These are phyloP conservation scores for Boulengeromyrus knoepffleri DNA, from an alignment of 2,113 vertebrate genomes.

Conservation along the genomic window DNA sequence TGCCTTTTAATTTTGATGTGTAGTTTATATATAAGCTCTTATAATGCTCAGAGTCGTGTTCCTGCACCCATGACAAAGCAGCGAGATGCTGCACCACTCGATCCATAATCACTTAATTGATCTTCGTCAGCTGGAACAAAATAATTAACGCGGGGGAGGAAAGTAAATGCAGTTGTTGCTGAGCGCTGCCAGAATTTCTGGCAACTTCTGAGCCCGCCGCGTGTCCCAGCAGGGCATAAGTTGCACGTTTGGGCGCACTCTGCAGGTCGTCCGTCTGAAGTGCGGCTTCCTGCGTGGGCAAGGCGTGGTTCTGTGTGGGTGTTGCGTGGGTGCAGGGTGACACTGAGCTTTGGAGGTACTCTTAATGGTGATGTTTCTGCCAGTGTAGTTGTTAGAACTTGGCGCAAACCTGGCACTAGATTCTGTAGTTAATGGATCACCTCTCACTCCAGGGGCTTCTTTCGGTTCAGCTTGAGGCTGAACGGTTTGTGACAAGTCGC, in stretches of 20 bases:
- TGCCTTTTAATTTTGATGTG: slow-evolving; percentile 5
- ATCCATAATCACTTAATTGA: slow-evolving; percentile 15
- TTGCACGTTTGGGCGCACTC: background rate
- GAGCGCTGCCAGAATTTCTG: too few species aligned
- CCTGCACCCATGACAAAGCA: background rate
- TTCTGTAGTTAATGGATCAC: background rate
- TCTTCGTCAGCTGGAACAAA: slow-evolving; percentile 4
- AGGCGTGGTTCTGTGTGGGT: background rate
- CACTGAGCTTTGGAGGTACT: background rate
- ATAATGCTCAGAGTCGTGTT: background rate
- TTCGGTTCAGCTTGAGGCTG: background rate
- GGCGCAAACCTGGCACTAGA: background rate
- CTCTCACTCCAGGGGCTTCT: background rate
- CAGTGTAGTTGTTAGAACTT: background rate
- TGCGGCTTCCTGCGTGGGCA: background rate
- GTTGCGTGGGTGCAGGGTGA: background rate
- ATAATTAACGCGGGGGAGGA: background rate
- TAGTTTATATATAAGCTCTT: background rate
- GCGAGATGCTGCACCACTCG: background rate
- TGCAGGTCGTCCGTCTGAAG: background rate
- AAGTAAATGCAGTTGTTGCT: background rate
- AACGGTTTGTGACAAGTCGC: background rate
- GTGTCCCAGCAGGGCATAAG: background rate
- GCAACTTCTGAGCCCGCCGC: background rate
- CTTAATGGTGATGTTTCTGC: background rate